These are phyloP conservation scores for Periophthalmodon schlosseri DNA, from an alignment of 2,113 vertebrate species.

Conservation along the genomic window DNA sequence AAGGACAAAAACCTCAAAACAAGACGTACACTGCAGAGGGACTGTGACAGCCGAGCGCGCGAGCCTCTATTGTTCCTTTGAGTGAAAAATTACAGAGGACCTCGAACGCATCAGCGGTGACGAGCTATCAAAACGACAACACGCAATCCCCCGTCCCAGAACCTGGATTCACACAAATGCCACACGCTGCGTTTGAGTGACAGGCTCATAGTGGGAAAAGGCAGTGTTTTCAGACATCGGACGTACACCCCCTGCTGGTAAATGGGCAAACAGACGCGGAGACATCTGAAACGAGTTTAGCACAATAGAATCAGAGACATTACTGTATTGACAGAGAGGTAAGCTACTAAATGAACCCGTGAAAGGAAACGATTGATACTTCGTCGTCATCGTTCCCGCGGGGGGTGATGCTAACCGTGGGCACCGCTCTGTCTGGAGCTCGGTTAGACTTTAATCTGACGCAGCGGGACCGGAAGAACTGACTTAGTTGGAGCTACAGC, in stretches of 20 bases:
- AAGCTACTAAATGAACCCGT: not conserved
- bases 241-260: constrained; percentile 10
- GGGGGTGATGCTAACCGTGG: no score
- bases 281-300: constrained; percentile 1
- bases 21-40: constrained; percentile 26
- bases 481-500: no score
- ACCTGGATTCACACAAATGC: constrained; percentile 32
- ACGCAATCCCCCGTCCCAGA: not conserved
- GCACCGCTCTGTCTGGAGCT: no score
- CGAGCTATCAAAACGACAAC: constrained; percentile 65
- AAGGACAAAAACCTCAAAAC: constrained; percentile 26
- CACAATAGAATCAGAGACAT: not conserved
- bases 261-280: not conserved
- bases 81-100: constrained; percentile 74
- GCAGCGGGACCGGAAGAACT: no score
- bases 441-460: no score
- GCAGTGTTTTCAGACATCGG: constrained; percentile 38
- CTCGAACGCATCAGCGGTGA: constrained; percentile 58
- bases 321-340: not conserved
- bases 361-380: not conserved
- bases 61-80: constrained; percentile 71
- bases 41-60: constrained; percentile 64
- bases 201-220: constrained; percentile 48
- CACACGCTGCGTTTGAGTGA: constrained; percentile 41
- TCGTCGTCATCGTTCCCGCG: no score